A percentile compares a stretch with the other conserved stretches of the same genome.
These are phyloP conservation scores for Selenia dentaria DNA, from an alignment of 2,888 invertebrate species.

Conservation along the genomic window DNA sequence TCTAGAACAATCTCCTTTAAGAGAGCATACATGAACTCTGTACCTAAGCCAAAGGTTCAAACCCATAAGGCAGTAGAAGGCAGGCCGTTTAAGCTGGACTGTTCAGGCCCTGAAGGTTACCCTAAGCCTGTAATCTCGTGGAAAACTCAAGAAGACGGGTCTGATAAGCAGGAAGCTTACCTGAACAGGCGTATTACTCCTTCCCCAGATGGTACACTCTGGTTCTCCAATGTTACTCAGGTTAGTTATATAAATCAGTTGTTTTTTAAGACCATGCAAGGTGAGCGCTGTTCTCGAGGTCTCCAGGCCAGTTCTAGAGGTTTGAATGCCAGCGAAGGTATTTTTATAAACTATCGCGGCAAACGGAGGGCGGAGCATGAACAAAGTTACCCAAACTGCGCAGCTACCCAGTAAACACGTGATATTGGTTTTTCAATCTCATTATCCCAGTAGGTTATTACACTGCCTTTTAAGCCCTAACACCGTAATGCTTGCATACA, in stretches of 20 bases:
- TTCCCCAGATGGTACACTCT: slow-evolving; percentile 61
- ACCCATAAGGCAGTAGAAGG: slow-evolving; percentile 60
- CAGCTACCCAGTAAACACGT: no score
- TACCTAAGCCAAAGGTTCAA: slow-evolving; percentile 40
- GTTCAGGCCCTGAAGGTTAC: slow-evolving; percentile 55
- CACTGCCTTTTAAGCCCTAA: no score
- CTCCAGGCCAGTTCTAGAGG: no score
- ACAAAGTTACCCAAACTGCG: no score
- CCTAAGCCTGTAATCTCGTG: slow-evolving; percentile 63
- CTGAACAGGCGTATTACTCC: slow-evolving; percentile 51
- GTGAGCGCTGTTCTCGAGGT: no score
- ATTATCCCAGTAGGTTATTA: no score
- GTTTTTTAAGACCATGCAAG: no score
- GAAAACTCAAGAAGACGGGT: slow-evolving; percentile 51
- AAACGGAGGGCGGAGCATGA: no score
- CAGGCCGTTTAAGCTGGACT: slow-evolving; percentile 59
- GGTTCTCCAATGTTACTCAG: slow-evolving; percentile 60
- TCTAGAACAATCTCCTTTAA: slow-evolving; percentile 51
- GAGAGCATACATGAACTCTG: slow-evolving; percentile 45
- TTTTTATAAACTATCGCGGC: no score
- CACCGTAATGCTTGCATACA: no score
- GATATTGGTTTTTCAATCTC: no score
- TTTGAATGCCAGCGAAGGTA: no score
- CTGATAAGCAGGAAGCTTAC: slow-evolving; percentile 39
- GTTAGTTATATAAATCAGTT: not conserved